Base-by-base conservation (phyloP, 1,140 invertebrate genomes). In the Drosophila nikananu region DNA sequence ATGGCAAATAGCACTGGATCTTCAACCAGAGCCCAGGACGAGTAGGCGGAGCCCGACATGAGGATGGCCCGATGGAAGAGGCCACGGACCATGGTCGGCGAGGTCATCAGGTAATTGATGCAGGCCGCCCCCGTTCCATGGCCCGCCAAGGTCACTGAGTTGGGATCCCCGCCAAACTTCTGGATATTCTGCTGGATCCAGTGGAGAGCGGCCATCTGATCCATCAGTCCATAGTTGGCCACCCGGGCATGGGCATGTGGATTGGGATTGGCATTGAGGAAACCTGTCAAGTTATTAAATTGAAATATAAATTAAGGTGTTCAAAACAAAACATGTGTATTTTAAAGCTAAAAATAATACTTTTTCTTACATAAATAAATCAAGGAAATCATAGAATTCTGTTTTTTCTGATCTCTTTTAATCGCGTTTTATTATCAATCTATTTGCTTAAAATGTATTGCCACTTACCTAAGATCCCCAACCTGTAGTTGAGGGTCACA, bases 401-500 rank as follows among this genome's bases (percentile, higher is more conserved):
- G 17, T 21, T 17, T 15, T 48, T 23, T 15, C 12, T 5, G 10
- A 49, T 25, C 0, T 6, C 0, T 6, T 13, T 46, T n/a, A 2
- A n/a, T n/a, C 3, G 2, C 39, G 2, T n/a, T 41, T 41, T 21
- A 2, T 17, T 30, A 23, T 48, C 2, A 35, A 32, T 9, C 32
- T 35, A 10, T 32, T 10, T 10, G 9, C 12, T 10, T 32, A 32
- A 32, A 32, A 32, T 13, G 0, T 12, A 13, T 10, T 42, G 30
- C 80, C 17, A 30, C 32, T 76, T 77, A 91, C 91, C 98, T 86
- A 99, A 94, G 75, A 99, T 96, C 58, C 98, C 99, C 42, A 99
- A 95, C 62, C 99, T 95, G 94, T 99, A 99, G 95, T 99, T 99
- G 79, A 99, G 95, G 21, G 98, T 98, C 79, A 99, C 96, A 70